These are phyloP conservation scores for Agriopis aurantiaria DNA, from an alignment of 2,888 invertebrate species.

Conservation along the genomic window DNA sequence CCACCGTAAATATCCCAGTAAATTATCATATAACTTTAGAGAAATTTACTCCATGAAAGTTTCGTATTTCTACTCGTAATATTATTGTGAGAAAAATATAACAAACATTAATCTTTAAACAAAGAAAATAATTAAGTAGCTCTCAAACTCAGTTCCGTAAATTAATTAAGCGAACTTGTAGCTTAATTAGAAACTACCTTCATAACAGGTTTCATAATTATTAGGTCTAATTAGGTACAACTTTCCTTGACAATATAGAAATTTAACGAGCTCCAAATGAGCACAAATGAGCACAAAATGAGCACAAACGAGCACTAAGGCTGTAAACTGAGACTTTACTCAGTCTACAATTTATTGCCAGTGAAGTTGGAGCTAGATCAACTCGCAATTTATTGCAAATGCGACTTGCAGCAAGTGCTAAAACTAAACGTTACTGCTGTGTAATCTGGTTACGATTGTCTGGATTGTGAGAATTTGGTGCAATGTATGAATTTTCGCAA, in stretches of 20 bases:
- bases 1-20: too few species aligned
- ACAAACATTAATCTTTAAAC: too few species aligned
- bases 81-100: too few species aligned
- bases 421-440: background rate
- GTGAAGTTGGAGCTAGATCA: background rate
- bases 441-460: background rate
- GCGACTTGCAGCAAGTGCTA: background rate
- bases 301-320: slow-evolving; percentile 27
- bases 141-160: background rate
- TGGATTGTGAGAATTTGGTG: too few species aligned
- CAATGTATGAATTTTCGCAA: background rate
- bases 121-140: too few species aligned
- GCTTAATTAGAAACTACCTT: slow-evolving; percentile 20
- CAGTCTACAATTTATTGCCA: slow-evolving; percentile 24
- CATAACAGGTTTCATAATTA: slow-evolving; percentile 22
- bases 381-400: background rate
- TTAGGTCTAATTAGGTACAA: slow-evolving; percentile 23
- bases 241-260: slow-evolving; percentile 28
- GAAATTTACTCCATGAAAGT: too few species aligned
- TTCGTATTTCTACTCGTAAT: too few species aligned
- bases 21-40: too few species aligned
- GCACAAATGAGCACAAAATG: slow-evolving; percentile 26
- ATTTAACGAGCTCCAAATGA: slow-evolving; percentile 31
- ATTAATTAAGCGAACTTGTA: slow-evolving; percentile 12
- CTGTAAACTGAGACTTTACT: slow-evolving; percentile 20